Percentiles rank a stretch among this genome's conserved stretches.
These are phyloP conservation scores for Sigmodon hispidus DNA, from an alignment of 2,113 vertebrate genomes.

Conservation along the genomic window DNA sequence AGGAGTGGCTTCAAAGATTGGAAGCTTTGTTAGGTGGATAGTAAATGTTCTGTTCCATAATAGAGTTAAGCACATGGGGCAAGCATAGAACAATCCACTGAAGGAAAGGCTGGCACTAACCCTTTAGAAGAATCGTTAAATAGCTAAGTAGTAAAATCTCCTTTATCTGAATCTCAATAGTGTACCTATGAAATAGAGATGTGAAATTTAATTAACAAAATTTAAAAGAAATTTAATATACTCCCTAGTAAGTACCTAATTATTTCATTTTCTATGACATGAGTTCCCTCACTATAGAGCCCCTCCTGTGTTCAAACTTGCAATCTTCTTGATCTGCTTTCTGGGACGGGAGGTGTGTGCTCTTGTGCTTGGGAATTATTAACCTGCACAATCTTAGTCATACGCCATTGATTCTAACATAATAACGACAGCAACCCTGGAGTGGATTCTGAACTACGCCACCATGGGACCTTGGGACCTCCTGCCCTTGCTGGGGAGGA, in stretches of 20 bases:
- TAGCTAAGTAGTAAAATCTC: not conserved
- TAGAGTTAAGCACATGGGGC: not conserved
- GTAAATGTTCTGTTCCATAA: not conserved
- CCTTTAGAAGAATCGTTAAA: not conserved
- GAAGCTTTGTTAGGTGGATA: not conserved
- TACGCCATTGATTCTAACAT: not conserved
- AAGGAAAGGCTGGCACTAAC: not conserved
- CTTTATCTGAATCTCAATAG: not conserved
- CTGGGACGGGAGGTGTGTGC: not conserved
- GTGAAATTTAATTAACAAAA: not conserved
- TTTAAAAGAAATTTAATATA: not conserved
- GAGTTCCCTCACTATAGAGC: not conserved
- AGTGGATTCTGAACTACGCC: no score
- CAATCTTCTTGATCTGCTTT: not conserved
- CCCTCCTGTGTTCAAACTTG: not conserved
- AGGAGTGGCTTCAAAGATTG: not conserved
- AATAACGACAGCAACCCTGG: not conserved
- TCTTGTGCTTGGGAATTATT: not conserved
- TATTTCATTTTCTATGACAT: not conserved
- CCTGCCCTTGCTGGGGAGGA: no score
- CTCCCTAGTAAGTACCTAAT: not conserved
- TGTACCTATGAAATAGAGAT: not conserved
- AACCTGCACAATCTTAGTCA: not conserved
- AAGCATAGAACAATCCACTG: not conserved
- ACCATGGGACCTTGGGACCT: no score